Base-by-base conservation (phyloP, 2,113 vertebrate genomes). In the Indicator maculatus region DNA sequence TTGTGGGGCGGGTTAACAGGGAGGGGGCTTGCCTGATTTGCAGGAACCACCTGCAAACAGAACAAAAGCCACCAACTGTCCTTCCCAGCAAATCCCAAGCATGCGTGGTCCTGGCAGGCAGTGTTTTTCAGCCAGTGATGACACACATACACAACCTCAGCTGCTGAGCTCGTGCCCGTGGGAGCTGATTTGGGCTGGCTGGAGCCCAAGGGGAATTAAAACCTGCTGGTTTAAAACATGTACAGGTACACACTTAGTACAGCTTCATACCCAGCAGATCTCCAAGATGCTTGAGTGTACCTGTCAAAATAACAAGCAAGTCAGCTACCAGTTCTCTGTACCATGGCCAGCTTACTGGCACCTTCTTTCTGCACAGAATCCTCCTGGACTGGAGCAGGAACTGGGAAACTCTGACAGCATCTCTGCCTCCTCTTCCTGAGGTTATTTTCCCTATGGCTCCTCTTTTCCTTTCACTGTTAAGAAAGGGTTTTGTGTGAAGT, bases 401-500 rank as follows among this genome's bases (percentile, higher is more conserved):
- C 83, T 41, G 72, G 64, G 80, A 47, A 0, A 0, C 0, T 52
- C 53, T 31, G 27, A 16, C 12, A 28, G 16, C 6, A 19, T 1
- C 0, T 59, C 59, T 45, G 59, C 56, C 41, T 86, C 1, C 0
- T 83, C 45, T 26, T 77, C 70, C 61, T 47, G 45, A 30, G 0
- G 1, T 27, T 53, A 58, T 52, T 78, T 83, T 80, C 69, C 53
- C 31, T 0, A 0, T 67, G 61, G 85, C 31, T 83, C 53, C 36
- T 89, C 56, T 38, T 74, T 41, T 55, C 41, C 50, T 15, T 86
- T 60, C 0, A 0, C 77, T 28, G 27, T 56, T 78, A 66, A 33
- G 20, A 41, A 84, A 21, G 44, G 61, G 5, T n/a, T 30, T 0
- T 2, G n/a, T 16, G 55, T 24, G 18, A 86, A 64, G 28, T 33